A percentile compares a stretch with the other conserved stretches of the same genome.
phyloP scores from a whole-genome alignment of 2,797 vertebrate species.

The Remorina albescens region DNA sequence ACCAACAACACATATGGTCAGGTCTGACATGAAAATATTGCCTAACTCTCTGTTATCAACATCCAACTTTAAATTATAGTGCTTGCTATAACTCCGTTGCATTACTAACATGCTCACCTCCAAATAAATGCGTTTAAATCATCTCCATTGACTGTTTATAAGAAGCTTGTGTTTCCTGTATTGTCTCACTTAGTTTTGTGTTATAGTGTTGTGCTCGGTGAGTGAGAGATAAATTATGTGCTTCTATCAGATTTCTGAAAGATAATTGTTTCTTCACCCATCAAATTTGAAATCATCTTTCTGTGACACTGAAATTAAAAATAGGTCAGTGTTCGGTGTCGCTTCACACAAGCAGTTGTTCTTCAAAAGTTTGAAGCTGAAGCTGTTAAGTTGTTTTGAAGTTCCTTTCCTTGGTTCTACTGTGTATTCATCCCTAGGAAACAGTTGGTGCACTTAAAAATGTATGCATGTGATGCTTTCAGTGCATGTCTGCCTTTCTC shows the following conservation, averaged over 20 bases:
- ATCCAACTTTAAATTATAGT: neutral
- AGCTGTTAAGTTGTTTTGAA: slow-evolving; percentile 58
- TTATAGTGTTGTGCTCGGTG: no score
- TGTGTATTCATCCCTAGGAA: slow-evolving; percentile 47
- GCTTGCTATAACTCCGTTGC: neutral
- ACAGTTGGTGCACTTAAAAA: slow-evolving; percentile 64
- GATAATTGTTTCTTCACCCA: slow-evolving; percentile 1
- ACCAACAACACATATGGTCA: no score
- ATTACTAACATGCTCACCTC: neutral
- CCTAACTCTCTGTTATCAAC: neutral
- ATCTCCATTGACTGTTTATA: neutral
- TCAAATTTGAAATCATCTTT: slow-evolving; percentile 6
- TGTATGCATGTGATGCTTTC: slow-evolving; percentile 58
- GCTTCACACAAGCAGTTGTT: slow-evolving; percentile 40
- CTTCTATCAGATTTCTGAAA: neutral
- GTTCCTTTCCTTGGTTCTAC: slow-evolving; percentile 34
- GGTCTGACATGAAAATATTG: neutral
- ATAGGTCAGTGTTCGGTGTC: slow-evolving; percentile 29
- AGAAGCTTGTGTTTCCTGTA: no score
- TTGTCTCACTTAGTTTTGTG: no score
- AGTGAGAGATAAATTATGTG: neutral
- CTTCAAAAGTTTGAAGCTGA: slow-evolving; percentile 38
- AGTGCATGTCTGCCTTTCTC: slow-evolving; percentile 31
- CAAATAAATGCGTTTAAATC: neutral
- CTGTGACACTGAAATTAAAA: slow-evolving; percentile 8